These are phyloP conservation scores for Sardina pilchardus DNA, from an alignment of 2,113 vertebrate genomes.

Conservation along the genomic window DNA sequence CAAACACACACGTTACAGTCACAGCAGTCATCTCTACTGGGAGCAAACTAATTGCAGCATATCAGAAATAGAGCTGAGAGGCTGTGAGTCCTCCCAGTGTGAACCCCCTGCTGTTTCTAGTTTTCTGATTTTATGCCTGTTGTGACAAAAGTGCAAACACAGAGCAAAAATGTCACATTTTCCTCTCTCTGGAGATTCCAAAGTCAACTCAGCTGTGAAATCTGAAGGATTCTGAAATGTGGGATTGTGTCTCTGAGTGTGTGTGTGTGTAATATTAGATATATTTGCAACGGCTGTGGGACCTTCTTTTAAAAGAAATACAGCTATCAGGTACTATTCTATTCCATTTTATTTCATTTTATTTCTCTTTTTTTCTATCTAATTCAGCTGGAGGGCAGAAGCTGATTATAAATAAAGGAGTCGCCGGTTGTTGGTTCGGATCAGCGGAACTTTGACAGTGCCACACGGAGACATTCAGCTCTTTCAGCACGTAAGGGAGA, in stretches of 20 bases:
- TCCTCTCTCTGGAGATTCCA: conserved; percentile 72
- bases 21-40: conserved; percentile 67
- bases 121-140: conserved; percentile 68
- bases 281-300: conserved; percentile 56
- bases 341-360: not conserved
- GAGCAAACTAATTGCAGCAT: conserved; percentile 71
- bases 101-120: conserved; percentile 66
- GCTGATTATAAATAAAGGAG: conserved; percentile 20
- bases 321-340: not conserved
- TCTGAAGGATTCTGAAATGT: conserved; percentile 57
- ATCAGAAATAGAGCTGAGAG: conserved; percentile 74
- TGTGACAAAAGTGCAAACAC: conserved; percentile 72
- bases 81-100: conserved; percentile 64
- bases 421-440: not conserved
- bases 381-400: conserved; percentile 40
- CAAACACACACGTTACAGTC: conserved; percentile 58
- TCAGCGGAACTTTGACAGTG: not conserved
- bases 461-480: not conserved
- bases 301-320: conserved; percentile 38
- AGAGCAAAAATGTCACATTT: conserved; percentile 73
- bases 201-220: conserved; percentile 72
- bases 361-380: conserved; percentile 3
- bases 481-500: not conserved
- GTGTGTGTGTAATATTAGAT: conserved; percentile 59
- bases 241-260: conserved; percentile 37